These are phyloP conservation scores for Cheilosia soror DNA, from an alignment of 2,888 invertebrate species.

Conservation along the genomic window DNA sequence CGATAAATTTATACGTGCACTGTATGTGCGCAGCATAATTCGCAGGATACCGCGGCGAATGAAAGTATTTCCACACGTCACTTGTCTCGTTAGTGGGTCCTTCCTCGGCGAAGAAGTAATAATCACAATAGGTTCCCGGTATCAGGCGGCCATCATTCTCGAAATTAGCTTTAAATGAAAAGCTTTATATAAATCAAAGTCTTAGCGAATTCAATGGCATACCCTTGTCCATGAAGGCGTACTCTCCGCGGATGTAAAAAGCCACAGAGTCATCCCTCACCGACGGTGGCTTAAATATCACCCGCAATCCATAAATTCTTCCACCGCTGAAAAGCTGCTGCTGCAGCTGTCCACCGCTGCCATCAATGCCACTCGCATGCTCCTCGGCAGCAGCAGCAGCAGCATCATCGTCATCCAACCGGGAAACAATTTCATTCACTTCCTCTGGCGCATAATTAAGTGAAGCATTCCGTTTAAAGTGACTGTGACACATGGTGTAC, in stretches of 20 bases:
- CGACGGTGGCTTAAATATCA: constrained; percentile 65
- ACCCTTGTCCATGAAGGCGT: constrained; percentile 66
- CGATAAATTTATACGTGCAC: constrained; percentile 95
- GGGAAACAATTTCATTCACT: constrained; percentile 66
- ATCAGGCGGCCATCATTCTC: constrained; percentile 91
- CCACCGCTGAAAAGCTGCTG: constrained; percentile 66
- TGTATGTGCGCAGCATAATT: constrained; percentile 96
- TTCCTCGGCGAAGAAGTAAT: constrained; percentile 90
- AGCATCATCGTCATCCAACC: constrained; percentile 31
- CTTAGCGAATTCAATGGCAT: constrained; percentile 12
- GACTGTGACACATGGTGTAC: constrained; percentile 80
- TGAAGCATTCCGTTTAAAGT: constrained; percentile 73
- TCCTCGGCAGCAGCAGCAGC: constrained; percentile 5
- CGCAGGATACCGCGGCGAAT: constrained; percentile 97
- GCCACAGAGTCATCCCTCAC: constrained; percentile 49
- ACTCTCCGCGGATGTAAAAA: constrained; percentile 63
- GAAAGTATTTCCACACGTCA: constrained; percentile 90
- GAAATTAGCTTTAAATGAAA: constrained; percentile 88
- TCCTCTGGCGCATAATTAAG: constrained; percentile 73
- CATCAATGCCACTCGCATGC: constrained; percentile 39
- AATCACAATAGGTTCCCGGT: constrained; percentile 92
- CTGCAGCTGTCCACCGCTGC: constrained; percentile 26
- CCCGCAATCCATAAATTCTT: constrained; percentile 74
- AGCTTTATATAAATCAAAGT: constrained; percentile 7
- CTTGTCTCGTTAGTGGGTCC: constrained; percentile 80